These are phyloP conservation scores for Coreoperca whiteheadi DNA, from an alignment of 2,113 vertebrate species.

Conservation along the genomic window DNA sequence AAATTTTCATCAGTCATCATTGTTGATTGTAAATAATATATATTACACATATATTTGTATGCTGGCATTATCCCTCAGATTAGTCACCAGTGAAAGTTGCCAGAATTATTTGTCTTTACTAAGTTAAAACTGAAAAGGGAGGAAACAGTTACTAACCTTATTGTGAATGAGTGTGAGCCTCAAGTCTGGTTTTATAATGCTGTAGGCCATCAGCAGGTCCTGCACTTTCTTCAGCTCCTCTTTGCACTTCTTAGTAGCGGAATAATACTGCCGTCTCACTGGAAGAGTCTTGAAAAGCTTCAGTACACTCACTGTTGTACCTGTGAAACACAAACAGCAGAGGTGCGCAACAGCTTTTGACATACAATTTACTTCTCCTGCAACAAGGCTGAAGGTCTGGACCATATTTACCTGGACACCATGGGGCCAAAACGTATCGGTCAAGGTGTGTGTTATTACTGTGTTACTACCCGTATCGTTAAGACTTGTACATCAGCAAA, in stretches of 20 bases:
- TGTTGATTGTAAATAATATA: neutral
- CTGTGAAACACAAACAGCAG: slow-evolving; percentile 75
- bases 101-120: too few species aligned
- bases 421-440: too few species aligned
- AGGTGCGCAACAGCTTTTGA: neutral
- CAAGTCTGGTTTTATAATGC: slow-evolving; percentile 92
- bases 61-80: neutral
- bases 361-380: neutral
- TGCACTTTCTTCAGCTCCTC: slow-evolving; percentile 94
- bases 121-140: neutral
- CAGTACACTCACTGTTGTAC: slow-evolving; percentile 92
- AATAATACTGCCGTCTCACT: slow-evolving; percentile 95
- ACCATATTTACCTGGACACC: neutral
- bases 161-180: slow-evolving; percentile 93
- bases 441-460: neutral
- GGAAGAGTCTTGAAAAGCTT: slow-evolving; percentile 96
- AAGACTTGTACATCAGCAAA: neutral
- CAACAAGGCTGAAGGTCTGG: neutral
- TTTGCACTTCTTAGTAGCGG: slow-evolving; percentile 92
- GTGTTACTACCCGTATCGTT: neutral
- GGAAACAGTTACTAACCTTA: slow-evolving; percentile 82
- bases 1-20: neutral
- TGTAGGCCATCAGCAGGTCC: slow-evolving; percentile 91
- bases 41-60: neutral
- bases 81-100: neutral